A percentile compares a stretch with the other conserved stretches of the same genome.
Evolutionary conservation across 2,113 vertebrate genomes (phyloP).

Genomic region (Tringa solitaria): DNA sequence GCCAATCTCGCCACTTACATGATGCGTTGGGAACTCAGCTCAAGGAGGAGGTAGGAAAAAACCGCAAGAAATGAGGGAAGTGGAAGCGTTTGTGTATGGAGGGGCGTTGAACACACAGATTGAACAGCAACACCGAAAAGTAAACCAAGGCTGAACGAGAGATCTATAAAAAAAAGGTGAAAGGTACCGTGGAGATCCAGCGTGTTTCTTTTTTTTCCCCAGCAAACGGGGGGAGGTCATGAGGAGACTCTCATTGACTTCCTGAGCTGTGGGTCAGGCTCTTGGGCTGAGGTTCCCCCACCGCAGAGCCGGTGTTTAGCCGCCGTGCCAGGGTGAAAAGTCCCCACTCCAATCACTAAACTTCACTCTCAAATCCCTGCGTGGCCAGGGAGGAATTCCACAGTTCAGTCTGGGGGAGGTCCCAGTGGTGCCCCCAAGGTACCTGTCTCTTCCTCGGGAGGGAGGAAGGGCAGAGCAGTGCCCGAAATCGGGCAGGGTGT

Average conservation of each 20-base stretch:
- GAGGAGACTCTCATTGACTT: background rate
- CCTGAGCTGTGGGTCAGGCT: background rate
- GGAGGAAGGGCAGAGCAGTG: background rate
- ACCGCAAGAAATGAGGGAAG: background rate
- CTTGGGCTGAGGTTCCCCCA: background rate
- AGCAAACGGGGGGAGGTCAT: background rate
- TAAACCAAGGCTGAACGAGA: background rate
- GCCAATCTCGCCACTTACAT: background rate
- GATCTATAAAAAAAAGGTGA: background rate
- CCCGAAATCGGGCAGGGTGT: background rate
- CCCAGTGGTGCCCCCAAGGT: background rate
- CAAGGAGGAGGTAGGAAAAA: background rate
- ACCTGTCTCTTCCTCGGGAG: background rate
- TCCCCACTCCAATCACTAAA: background rate
- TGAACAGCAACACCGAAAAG: background rate
- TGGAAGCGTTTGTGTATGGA: background rate
- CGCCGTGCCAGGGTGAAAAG: background rate
- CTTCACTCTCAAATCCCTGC: background rate
- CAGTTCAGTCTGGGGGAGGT: background rate
- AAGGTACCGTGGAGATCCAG: background rate
- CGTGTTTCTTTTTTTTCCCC: background rate
- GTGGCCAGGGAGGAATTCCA: background rate
- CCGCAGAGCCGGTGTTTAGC: background rate
- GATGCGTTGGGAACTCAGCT: background rate
- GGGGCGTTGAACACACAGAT: background rate